Evolutionary conservation across 1,140 invertebrate genomes (phyloP).

Genomic region (Phthorimaea operculella): DNA sequence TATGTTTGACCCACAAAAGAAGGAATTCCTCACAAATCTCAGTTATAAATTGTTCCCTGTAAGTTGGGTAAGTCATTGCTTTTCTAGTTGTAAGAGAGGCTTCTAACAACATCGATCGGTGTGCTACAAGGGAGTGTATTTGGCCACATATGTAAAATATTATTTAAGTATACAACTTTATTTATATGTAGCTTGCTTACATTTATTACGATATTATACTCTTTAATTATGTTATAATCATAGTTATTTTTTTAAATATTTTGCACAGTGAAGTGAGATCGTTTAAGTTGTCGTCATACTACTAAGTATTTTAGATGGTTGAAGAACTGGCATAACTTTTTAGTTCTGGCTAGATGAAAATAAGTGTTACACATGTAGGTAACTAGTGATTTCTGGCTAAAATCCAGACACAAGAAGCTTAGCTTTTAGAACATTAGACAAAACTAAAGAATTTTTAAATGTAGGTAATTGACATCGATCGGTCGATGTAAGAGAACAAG

Average conservation of each 20-base stretch:
- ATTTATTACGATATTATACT: not conserved
- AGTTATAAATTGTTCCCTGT: constrained; percentile 82
- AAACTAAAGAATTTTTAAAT: too few species aligned
- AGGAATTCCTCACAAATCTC: constrained; percentile 81
- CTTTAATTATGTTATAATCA: not conserved
- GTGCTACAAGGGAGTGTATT: constrained; percentile 36
- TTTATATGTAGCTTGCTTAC: not conserved
- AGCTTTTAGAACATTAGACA: constrained; percentile 10
- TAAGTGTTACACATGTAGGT: constrained; percentile 9
- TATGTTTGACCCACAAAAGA: constrained; percentile 81
- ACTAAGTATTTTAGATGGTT: too few species aligned
- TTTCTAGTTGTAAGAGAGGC: constrained; percentile 19
- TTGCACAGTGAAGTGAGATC: too few species aligned
- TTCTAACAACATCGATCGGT: constrained; percentile 36
- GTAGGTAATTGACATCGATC: too few species aligned
- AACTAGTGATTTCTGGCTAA: constrained; percentile 3
- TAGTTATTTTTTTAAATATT: constrained; percentile 12
- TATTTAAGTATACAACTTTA: constrained; percentile 5
- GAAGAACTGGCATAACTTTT: not conserved
- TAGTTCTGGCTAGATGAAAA: not conserved
- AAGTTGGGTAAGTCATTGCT: constrained; percentile 75
- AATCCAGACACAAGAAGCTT: constrained; percentile 4
- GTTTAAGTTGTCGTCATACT: too few species aligned
- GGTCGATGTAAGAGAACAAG: too few species aligned
- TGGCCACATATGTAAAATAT: constrained; percentile 27